Conservation (phyloP, 2,797 vertebrate genomes). For the Poeciliopsis turneri region DNA sequence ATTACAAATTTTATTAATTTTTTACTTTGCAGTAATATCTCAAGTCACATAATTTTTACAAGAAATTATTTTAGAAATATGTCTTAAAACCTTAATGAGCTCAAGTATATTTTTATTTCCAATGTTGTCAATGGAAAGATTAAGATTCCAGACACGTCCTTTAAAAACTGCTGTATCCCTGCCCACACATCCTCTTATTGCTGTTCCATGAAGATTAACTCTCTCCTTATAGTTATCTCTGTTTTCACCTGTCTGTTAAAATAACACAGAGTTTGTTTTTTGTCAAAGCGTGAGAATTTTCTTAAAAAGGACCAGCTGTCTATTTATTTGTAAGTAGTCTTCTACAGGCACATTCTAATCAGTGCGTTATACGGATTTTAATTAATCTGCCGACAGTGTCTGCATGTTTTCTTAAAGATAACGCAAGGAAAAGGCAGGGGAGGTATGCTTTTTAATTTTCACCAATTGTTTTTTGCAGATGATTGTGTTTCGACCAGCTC, state of each 20-base stretch:
- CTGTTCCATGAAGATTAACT: constrained; percentile 57
- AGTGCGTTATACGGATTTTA: constrained; percentile 69
- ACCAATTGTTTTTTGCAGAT: constrained; percentile 55
- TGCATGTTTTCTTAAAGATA: constrained; percentile 79
- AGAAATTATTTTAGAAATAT: constrained; percentile 7
- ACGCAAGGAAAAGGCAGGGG: constrained; percentile 50
- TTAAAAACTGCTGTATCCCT: constrained; percentile 23
- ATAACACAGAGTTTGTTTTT: constrained; percentile 61
- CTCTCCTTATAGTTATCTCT: constrained; percentile 60
- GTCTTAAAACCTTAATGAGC: constrained; percentile 20
- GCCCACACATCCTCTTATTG: constrained; percentile 31
- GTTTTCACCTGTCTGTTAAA: constrained; percentile 71
- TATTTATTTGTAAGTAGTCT: constrained; percentile 68
- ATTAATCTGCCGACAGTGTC: constrained; percentile 74
- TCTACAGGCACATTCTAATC: constrained; percentile 68
- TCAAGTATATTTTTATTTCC: constrained; percentile 9
- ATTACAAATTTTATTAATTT: background rate
- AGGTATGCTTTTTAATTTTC: constrained; percentile 56
- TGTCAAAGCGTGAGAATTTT: constrained; percentile 50
- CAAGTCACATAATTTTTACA: background rate
- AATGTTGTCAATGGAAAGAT: constrained; percentile 17
- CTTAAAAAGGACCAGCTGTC: constrained; percentile 61
- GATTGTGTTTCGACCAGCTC: constrained; percentile 50
- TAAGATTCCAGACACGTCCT: constrained; percentile 50
- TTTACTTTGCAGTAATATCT: background rate